Percentiles rank a stretch among this genome's conserved stretches.
These are phyloP conservation scores for Zygogramma bicolorata DNA, from an alignment of 2,888 invertebrate genomes.

Conservation along the genomic window DNA sequence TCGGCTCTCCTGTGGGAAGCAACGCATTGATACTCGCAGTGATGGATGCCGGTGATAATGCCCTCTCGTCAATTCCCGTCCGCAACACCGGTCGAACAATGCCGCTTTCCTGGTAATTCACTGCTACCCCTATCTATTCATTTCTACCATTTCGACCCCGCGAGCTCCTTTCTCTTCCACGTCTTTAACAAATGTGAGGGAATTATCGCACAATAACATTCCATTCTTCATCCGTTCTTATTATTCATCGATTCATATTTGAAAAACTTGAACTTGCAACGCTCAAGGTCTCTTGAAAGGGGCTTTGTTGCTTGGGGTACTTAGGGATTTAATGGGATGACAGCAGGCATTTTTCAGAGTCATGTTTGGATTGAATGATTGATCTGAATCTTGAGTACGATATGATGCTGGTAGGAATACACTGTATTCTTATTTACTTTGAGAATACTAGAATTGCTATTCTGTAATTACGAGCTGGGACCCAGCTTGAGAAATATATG, in stretches of 20 bases:
- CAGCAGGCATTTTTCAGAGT: slow-evolving; percentile 28
- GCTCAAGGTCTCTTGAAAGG: slow-evolving; percentile 23
- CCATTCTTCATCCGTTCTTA: slow-evolving; percentile 57
- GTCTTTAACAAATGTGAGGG: slow-evolving; percentile 62
- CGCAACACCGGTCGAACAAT: slow-evolving; percentile 71
- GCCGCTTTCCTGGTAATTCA: slow-evolving; percentile 66
- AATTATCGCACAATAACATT: slow-evolving; percentile 62
- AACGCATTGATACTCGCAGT: slow-evolving; percentile 68
- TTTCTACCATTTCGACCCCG: slow-evolving; percentile 54
- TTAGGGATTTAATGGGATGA: slow-evolving; percentile 37
- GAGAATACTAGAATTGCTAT: too few species aligned
- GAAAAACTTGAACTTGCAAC: slow-evolving; percentile 37
- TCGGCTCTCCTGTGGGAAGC: slow-evolving; percentile 67
- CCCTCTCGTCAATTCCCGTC: slow-evolving; percentile 70
- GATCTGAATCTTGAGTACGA: too few species aligned
- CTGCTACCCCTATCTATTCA: slow-evolving; percentile 66
- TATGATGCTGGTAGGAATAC: too few species aligned
- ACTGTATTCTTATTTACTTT: too few species aligned
- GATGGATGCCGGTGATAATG: slow-evolving; percentile 70
- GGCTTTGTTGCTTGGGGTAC: slow-evolving; percentile 26
- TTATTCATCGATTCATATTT: slow-evolving; percentile 48
- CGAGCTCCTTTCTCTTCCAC: slow-evolving; percentile 53
- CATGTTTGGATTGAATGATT: neutral
- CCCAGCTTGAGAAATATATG: too few species aligned
- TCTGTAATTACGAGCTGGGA: too few species aligned